Base-by-base conservation (phyloP, 1,140 invertebrate species). In the Lasaia peninsularis region DNA sequence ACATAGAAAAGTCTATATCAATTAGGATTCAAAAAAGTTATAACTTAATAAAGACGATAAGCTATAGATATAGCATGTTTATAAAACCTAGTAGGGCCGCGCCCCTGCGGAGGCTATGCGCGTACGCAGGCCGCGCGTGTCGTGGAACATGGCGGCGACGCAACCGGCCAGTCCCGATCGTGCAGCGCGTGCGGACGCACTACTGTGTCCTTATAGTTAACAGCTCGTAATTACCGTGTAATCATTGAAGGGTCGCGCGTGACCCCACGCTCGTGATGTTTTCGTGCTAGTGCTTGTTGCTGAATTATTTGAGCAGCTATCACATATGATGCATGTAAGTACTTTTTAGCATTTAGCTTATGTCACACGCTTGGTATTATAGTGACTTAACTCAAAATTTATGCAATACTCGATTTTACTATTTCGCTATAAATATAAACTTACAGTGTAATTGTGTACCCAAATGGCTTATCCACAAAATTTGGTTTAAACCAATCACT, bases 271-370 rank as follows among this genome's bases (percentile, higher is more conserved):
- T 67, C 44, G 73, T 76, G 70, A 75, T 80, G 78, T 76, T 77
- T 65, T 70, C 65, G 71, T 82, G 70, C 56, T 73, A 77, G 75
- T 80, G 74, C 59, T 63, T 60, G 50, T 40, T 60, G 33, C 65
- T 69, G 57, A 59, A 66, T 67, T 63, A 58, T 56, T 37, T 67
- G 65, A 48, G 56, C 61, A 58, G 70, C 62, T 58, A 71, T 68
- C 67, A 76, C 65, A 65, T 73, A 83, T 80, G 72, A 88, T 88
- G 85, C 85, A 88, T 78, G 85, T 88, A 70, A 88, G 85, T 84
- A 28, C 24, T 28, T 28, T 28, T 4, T 4, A 2, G 5, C 24
- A n/a, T n/a, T n/a, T n/a, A n/a, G n/a, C n/a, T n/a, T n/a, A n/a
- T n/a, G n/a, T n/a, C n/a, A n/a, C n/a, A n/a, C n/a, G n/a, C n/a